Percentiles rank a stretch among this genome's conserved stretches.
Conservation (phyloP, 2,888 invertebrate genomes). For the Caenorhabditis wallacei region DNA sequence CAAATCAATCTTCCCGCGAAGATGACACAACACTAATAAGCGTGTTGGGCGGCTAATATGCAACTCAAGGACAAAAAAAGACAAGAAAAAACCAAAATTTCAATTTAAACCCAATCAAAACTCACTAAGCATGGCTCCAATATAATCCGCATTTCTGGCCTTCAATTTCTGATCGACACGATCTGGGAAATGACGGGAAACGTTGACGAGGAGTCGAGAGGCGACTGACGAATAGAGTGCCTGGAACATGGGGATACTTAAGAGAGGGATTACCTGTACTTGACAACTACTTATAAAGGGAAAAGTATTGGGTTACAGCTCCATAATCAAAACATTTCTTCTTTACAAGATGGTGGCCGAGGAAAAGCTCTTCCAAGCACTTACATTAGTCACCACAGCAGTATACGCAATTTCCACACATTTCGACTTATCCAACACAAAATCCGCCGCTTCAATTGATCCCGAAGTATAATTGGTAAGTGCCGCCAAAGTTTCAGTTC, state of each 20-base stretch:
- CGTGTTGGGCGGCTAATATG: constrained; percentile 13
- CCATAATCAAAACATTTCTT: neutral
- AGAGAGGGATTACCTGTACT: constrained; percentile 47
- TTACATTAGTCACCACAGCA: constrained; percentile 46
- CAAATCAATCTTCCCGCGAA: constrained; percentile 14
- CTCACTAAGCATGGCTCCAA: constrained; percentile 64
- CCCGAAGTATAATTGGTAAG: constrained; percentile 75
- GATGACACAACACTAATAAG: constrained; percentile 44
- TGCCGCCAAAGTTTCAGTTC: constrained; percentile 70
- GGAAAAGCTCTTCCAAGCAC: neutral
- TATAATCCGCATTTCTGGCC: constrained; percentile 53
- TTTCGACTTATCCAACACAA: constrained; percentile 62
- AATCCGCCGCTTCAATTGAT: constrained; percentile 69
- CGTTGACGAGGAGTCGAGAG: constrained; percentile 72
- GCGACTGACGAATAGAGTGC: constrained; percentile 66
- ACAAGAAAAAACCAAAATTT: no score
- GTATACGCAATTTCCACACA: constrained; percentile 62
- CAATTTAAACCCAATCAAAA: no score
- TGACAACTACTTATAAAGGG: constrained; percentile 28
- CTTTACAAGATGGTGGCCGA: no score
- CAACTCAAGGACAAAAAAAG: constrained; percentile 35
- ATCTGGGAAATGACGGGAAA: constrained; percentile 72
- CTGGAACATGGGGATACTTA: constrained; percentile 35
- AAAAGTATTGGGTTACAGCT: constrained; percentile 33
- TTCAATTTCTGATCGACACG: constrained; percentile 62